Evolutionary conservation across 2,113 vertebrate genomes (phyloP), one percentile per base, ranked within the genome.

Genomic region (Aleadryas rufinucha): DNA sequence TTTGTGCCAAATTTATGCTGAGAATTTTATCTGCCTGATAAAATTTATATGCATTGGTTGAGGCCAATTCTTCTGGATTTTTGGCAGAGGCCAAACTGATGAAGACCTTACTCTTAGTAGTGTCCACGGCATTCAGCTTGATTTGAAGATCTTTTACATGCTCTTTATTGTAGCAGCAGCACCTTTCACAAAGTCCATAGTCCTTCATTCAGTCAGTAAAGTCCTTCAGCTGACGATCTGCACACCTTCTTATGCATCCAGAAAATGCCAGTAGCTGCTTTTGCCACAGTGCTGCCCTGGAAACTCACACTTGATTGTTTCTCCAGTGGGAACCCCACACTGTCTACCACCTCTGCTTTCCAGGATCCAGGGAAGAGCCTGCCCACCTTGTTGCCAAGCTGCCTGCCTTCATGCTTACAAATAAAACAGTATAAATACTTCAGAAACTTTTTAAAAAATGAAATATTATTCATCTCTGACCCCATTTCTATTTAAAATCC

Each of bases 251-350:
- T n/a, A 60, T 0, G 0, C 59, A 53, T 18, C 39, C 44, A 64
- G 52, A 70, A 87, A 78, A 49, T 24, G 18, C 14, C 37, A 44
- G 31, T 3, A 56, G 33, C 27, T 76, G 16, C 2, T 64, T 77
- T 56, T 33, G 14, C 37, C 0, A 0, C 18, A 23, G 71, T 0
- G 1, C 71, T 72, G 21, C 59, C 50, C 35, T 57, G 41, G 66
- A 49, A 89, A 77, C 31, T 78, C 64, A 41, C 7, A 17, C 8
- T 41, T 9, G 6, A 12, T 89, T 16, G 15, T 33, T 87, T 59
- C 33, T 75, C 20, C 42, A 21, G 0, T 0, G 0, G 12, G 22
- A 89, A 6, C 17, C 23, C 42, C 35, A 31, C 16, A 13, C 6
- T 0, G 0, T 23, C 14, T 52, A 15, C 22, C 35, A 31, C 5